These are phyloP conservation scores for Hydriomena furcata DNA, from an alignment of 2,888 invertebrate species.

Conservation along the genomic window DNA sequence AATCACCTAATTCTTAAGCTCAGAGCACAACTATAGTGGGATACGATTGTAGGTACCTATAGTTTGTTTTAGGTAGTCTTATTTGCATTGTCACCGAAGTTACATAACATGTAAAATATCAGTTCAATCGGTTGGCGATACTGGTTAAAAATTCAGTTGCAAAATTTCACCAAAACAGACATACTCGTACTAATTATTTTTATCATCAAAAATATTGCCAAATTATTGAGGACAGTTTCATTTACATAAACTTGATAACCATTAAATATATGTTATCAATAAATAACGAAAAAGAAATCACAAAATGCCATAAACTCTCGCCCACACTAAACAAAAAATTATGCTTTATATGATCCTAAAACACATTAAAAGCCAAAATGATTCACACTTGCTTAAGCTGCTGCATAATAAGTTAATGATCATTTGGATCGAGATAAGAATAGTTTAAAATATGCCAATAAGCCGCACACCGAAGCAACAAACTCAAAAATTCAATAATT, in stretches of 20 bases:
- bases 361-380: slow-evolving; percentile 30
- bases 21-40: no score
- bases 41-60: no score
- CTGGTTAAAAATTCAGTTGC: no score
- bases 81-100: no score
- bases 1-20: no score
- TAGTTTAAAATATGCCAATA: slow-evolving; percentile 1
- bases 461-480: slow-evolving; percentile 12
- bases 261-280: neutral
- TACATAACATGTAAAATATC: no score
- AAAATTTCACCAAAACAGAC: no score
- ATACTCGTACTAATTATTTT: no score
- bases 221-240: neutral
- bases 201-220: neutral
- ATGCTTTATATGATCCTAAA: slow-evolving; percentile 30
- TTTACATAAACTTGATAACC: neutral
- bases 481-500: neutral
- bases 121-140: no score
- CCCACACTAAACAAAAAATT: slow-evolving; percentile 16
- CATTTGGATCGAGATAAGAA: slow-evolving; percentile 33
- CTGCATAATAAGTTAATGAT: slow-evolving; percentile 35
- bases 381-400: slow-evolving; percentile 36
- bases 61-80: no score
- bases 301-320: slow-evolving; percentile 12
- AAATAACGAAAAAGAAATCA: slow-evolving; percentile 13